Evolutionary conservation across 1,140 invertebrate genomes (phyloP), one percentile per base, ranked within the genome.

Genomic region (Campoletis sonorensis): DNA sequence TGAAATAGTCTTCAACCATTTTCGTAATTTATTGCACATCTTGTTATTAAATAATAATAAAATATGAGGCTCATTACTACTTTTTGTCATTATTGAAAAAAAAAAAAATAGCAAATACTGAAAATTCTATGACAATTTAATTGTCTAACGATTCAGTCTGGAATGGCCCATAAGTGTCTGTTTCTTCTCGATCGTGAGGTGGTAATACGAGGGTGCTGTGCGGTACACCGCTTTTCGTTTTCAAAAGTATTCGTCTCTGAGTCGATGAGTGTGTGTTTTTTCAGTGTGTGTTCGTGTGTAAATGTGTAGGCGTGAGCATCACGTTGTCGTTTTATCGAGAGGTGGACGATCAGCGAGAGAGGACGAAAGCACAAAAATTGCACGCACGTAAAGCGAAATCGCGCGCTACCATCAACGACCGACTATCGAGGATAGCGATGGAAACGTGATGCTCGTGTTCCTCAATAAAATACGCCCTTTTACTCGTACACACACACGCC

Each of bases 371-470:
- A 70, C 67, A 30, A 70, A 70, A 70, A 70, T 70, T 70, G 67
- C 67, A 70, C 67, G 67, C 67, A 70, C 67, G 67, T 70, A 70
- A 70, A 70, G 30, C 67, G 67, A n/a, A 70, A 70, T 70, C 67
- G 67, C 67, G 67, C 67, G 15, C 67, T 70, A 70, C 27, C 26
- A 33, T 70, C 67, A 70, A 70, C 27, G 67, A n/a, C 13, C 67
- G 10, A 70, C 67, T 21, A 70, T 70, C 67, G 13, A 15, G 40
- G 30, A n/a, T 70, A 70, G 26, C 67, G 30, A 70, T 27, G 33
- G 67, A 70, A 70, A 70, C 67, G 67, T 70, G 67, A 70, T 70
- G 67, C 67, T 33, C 67, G 30, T 33, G 67, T 70, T 70, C 67
- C 2, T 45, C 40, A 45, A 45, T 45, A 45, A 45, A 45, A 45